phyloP scores from a whole-genome alignment of 2,113 vertebrate genomes.

The Helogale parvula region DNA sequence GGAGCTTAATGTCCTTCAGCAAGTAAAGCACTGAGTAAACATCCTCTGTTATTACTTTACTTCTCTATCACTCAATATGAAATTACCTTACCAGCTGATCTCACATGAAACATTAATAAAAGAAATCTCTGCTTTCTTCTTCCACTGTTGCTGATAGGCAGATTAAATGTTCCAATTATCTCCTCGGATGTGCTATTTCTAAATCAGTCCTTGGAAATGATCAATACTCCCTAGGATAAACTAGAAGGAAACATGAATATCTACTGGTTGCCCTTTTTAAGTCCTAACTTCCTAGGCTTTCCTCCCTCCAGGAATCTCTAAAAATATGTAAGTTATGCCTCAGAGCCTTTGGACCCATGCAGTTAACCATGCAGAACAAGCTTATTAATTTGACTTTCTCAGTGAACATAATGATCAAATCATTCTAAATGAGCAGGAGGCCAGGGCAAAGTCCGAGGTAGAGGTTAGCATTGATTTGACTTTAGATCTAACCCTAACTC shows the following conservation, averaged over 20 bases:
- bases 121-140: neutral
- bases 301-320: conserved; percentile 28
- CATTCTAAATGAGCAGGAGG: neutral
- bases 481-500: neutral
- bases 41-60: neutral
- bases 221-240: neutral
- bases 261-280: neutral
- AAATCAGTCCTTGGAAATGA: neutral
- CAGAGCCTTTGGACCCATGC: neutral
- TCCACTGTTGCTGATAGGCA: neutral
- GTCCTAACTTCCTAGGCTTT: conserved; percentile 9
- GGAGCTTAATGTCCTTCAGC: neutral
- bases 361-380: conserved; percentile 7
- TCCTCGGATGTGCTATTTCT: conserved; percentile 11
- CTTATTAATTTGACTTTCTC: conserved; percentile 54
- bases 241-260: neutral
- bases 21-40: neutral
- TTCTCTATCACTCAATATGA: neutral
- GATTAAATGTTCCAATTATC: conserved; percentile 15
- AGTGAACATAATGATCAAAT: conserved; percentile 31
- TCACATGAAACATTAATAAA: neutral
- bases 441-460: neutral
- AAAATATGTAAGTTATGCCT: conserved; percentile 41
- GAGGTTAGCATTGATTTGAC: neutral
- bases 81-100: neutral